Evolutionary conservation across 2,113 vertebrate genomes (phyloP).

Genomic region (Oreochromis spilurus): DNA sequence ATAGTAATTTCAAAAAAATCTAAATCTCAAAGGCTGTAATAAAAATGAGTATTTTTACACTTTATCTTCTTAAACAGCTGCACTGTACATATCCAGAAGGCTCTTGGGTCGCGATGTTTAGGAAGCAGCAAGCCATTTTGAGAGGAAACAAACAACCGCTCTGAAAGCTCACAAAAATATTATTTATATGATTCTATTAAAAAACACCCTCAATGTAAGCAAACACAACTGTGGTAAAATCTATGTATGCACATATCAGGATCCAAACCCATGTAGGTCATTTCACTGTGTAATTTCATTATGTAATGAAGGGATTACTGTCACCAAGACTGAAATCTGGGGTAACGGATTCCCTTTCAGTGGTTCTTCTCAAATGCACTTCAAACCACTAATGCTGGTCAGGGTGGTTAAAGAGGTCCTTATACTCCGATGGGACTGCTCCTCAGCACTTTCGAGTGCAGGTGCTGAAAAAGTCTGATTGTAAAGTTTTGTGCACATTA

Average conservation of each 20-base stretch:
- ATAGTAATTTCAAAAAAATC: neutral
- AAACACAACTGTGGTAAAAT: neutral
- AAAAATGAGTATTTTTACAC: neutral
- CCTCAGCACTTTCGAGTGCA: constrained; percentile 31
- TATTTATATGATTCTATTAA: neutral
- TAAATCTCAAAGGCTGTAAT: neutral
- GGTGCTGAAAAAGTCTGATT: constrained; percentile 40
- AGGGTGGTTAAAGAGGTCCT: constrained; percentile 19
- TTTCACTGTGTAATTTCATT: neutral
- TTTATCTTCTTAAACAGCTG: neutral
- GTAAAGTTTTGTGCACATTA: neutral
- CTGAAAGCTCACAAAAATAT: neutral
- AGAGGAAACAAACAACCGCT: neutral
- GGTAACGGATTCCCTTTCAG: constrained; percentile 4
- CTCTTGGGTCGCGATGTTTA: neutral
- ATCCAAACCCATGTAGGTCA: neutral
- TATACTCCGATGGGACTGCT: neutral
- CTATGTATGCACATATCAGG: neutral
- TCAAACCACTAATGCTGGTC: constrained; percentile 11
- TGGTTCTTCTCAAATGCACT: neutral
- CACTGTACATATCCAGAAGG: neutral
- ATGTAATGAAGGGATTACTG: constrained; percentile 3
- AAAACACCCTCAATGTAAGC: neutral
- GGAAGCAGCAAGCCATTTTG: neutral
- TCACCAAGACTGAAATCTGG: neutral